phyloP scores from a whole-genome alignment of 2,113 vertebrate genomes.

The Oreochromis tanganicae region DNA sequence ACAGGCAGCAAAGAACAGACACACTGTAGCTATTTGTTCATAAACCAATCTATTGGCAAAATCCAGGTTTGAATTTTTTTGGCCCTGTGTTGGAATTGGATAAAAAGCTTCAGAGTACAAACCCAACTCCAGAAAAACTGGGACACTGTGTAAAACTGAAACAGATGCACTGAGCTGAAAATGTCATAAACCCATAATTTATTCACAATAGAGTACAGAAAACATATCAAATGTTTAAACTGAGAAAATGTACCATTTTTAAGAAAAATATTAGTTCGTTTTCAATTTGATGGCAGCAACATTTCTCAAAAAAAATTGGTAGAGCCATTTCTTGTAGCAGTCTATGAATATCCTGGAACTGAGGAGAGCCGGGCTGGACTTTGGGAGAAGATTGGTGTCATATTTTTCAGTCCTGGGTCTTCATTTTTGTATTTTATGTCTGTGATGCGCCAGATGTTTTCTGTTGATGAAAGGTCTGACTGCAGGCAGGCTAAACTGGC shows the following conservation, averaged over 20 bases:
- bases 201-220: background rate
- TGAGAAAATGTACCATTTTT: background rate
- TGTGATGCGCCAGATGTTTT: background rate
- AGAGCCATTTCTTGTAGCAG: background rate
- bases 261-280: background rate
- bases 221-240: background rate
- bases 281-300: background rate
- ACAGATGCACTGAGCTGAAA: background rate
- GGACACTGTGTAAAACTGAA: no score
- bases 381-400: background rate
- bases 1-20: background rate
- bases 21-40: background rate
- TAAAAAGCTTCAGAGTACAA: background rate
- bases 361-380: background rate
- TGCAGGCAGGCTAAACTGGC: background rate
- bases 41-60: background rate
- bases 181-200: background rate
- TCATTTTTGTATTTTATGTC: background rate
- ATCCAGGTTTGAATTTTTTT: background rate
- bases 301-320: background rate
- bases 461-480: background rate
- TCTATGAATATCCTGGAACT: background rate
- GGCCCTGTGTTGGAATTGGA: background rate
- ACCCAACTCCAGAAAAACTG: no score
- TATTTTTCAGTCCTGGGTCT: background rate